phyloP scores from a whole-genome alignment of 2,113 vertebrate species.

The Beaufortia kweichowensis region DNA sequence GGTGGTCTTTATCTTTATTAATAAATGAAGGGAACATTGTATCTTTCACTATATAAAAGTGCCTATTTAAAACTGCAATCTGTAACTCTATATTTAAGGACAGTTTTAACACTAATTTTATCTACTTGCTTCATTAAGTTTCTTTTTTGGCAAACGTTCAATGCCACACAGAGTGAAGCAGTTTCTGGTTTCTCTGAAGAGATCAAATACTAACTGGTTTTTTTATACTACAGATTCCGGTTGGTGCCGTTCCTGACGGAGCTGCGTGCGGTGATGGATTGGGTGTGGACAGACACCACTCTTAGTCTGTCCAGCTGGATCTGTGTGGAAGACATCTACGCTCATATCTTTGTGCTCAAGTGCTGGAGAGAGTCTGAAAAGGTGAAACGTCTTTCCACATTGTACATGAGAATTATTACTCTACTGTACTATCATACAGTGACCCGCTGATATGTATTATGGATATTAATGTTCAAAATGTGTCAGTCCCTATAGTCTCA shows the following conservation, averaged over 20 bases:
- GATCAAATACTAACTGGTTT: not conserved
- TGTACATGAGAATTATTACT: not conserved
- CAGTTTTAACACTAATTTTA: too few species aligned
- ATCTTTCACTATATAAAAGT: too few species aligned
- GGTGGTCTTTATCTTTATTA: too few species aligned
- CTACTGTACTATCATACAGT: too few species aligned
- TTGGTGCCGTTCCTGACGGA: conserved; percentile 88
- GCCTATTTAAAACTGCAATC: too few species aligned
- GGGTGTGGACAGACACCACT: conserved; percentile 92
- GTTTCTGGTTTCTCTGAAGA: not conserved
- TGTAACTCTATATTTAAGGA: too few species aligned
- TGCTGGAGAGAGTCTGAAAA: conserved; percentile 91
- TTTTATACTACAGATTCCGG: conserved; percentile 76
- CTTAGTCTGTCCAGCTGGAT: conserved; percentile 92
- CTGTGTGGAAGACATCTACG: conserved; percentile 90
- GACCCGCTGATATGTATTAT: too few species aligned
- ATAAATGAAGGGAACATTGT: too few species aligned
- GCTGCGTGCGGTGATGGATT: conserved; percentile 89
- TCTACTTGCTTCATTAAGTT: too few species aligned
- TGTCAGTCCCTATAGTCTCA: too few species aligned
- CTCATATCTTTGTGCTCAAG: conserved; percentile 89
- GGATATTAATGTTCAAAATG: too few species aligned
- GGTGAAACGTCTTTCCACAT: conserved; percentile 65
- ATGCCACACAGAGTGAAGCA: not conserved
- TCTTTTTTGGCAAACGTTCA: too few species aligned